Evolutionary conservation across 1,140 invertebrate species (phyloP).

Genomic region (Notospermus geniculatus): DNA sequence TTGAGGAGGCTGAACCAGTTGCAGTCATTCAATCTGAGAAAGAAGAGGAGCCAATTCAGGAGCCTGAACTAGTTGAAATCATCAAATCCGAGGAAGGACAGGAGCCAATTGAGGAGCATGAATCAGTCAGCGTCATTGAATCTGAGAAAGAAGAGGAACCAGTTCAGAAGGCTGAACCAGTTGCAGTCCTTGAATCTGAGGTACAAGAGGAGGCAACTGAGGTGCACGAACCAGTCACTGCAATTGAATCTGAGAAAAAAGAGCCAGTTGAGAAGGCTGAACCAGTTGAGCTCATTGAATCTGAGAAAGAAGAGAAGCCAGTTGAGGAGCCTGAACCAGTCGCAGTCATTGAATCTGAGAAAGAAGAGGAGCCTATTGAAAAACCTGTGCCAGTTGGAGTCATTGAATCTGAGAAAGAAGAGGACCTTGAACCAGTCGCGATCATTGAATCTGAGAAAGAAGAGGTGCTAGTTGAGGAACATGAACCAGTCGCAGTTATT

Average conservation of each 20-base stretch:
- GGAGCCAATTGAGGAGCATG: neutral
- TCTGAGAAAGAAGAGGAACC: neutral
- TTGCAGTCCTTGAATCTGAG: neutral
- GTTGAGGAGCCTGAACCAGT: neutral
- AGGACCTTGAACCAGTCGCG: neutral
- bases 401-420: too few relatives aligned
- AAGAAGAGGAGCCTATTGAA: neutral
- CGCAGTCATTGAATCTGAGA: too few relatives aligned
- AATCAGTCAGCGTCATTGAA: neutral
- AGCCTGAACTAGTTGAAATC: too few relatives aligned
- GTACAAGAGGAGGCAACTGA: neutral
- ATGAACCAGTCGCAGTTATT: too few relatives aligned
- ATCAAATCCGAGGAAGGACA: too few relatives aligned
- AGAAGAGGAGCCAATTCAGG: too few relatives aligned
- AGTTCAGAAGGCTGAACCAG: neutral
- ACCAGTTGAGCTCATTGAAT: neutral
- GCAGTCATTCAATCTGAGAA: neutral
- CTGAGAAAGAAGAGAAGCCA: neutral
- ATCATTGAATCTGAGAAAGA: neutral
- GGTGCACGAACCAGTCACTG: too few relatives aligned
- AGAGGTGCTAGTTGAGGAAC: neutral
- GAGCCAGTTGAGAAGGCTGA: neutral
- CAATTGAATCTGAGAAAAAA: too few relatives aligned
- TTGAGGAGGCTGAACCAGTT: neutral
- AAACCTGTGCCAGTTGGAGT: too few relatives aligned